Evolutionary conservation across 2,797 vertebrate genomes (phyloP), one percentile per base, ranked within the genome.

Genomic region (Parambassis ranga): DNA sequence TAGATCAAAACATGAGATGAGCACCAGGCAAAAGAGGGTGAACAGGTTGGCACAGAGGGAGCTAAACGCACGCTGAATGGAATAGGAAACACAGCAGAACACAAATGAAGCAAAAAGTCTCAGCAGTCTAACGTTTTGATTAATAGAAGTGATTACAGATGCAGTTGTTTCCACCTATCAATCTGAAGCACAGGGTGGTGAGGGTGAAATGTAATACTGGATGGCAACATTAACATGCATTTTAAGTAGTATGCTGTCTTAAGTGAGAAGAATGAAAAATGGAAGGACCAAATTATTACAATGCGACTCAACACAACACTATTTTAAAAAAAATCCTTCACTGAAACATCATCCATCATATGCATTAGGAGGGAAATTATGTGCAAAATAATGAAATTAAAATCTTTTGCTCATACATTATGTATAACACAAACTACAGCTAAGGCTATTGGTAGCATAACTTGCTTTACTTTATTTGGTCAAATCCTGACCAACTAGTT

Each of bases 1-100:
- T 0, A 38, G 77, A 87, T 85, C 79, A 86, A 84, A 84, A 86
- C 69, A 80, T 19, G 42, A 75, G 56, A 87, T 49, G 67, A 77
- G 81, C 63, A 70, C 64, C 66, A 61, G 58, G 66, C 50, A 13
- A 49, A 68, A 76, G 57, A 47, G 65, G 61, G 41, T 44, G 68
- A 76, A 71, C 67, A 13, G 59, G 66, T 63, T 32, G 36, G 49
- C 32, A 62, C 47, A 64, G 60, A 68, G 26, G 30, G 63, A 51
- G 50, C 31, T 50, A 55, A 85, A 81, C 73, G 55, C 71, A 62
- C 59, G 66, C 57, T 75, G 77, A 79, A 52, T 31, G 48, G 59
- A 74, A 75, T 32, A 20, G 62, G 73, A 81, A 74, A 66, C 49
- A 64, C 36, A 46, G 42, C 42, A 15, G 31, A 43, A 55, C 66